Conservation (phyloP, 2,888 invertebrate species). For the Zaprionus lineosus region DNA sequence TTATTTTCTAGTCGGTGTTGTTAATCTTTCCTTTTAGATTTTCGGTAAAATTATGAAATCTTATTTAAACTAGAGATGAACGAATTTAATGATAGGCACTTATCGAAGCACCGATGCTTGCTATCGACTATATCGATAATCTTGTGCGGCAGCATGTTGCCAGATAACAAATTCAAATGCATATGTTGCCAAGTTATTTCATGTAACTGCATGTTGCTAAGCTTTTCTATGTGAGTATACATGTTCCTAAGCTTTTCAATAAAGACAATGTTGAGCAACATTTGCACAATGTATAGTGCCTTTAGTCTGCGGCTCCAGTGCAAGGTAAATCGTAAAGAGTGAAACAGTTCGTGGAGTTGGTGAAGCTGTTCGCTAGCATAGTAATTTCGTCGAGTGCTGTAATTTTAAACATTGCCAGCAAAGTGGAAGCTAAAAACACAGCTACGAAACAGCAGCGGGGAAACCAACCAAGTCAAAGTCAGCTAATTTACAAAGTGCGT, state of each 20-base stretch:
- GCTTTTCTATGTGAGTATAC: constrained; percentile 5
- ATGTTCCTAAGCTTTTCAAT: constrained; percentile 11
- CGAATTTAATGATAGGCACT: not conserved
- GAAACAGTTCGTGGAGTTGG: constrained; percentile 54
- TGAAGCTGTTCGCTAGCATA: constrained; percentile 50
- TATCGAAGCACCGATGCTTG: constrained; percentile 6
- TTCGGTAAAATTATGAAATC: constrained; percentile 60
- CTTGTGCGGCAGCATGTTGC: constrained; percentile 6
- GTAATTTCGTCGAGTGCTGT: constrained; percentile 46
- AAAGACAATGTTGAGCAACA: constrained; percentile 32
- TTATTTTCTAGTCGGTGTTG: not conserved
- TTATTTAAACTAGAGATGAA: constrained; percentile 33
- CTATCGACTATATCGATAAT: not conserved
- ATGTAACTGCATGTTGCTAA: constrained; percentile 7
- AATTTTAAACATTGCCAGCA: constrained; percentile 44
- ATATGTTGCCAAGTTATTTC: not conserved
- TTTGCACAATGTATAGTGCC: constrained; percentile 30
- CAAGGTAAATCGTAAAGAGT: constrained; percentile 49
- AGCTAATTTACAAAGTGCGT: constrained; percentile 61
- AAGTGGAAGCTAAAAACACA: constrained; percentile 35
- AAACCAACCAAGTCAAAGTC: constrained; percentile 35
- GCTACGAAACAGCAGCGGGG: constrained; percentile 37
- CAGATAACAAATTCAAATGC: not conserved
- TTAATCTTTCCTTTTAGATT: constrained; percentile 8
- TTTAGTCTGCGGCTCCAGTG: constrained; percentile 59